These are phyloP conservation scores for Hippotragus niger DNA, from an alignment of 2,113 vertebrate species.

Conservation along the genomic window DNA sequence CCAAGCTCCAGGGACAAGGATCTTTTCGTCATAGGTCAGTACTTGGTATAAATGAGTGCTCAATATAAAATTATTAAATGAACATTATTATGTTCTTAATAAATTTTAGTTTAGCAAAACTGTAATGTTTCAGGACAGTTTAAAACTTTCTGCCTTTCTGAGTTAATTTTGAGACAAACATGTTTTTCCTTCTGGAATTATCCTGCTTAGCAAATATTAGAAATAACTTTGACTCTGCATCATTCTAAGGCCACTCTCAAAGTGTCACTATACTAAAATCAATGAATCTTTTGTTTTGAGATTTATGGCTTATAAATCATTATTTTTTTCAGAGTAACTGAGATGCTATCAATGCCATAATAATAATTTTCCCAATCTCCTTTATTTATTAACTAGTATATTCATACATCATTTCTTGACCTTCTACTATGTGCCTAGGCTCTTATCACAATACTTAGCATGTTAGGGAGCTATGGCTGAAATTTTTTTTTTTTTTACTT, in stretches of 20 bases:
- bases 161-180: slow-evolving; percentile 18
- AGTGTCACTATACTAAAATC: neutral
- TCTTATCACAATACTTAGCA: neutral
- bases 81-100: neutral
- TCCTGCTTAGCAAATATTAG: neutral
- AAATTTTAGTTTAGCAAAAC: slow-evolving; percentile 18
- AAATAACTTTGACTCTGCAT: neutral
- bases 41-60: neutral
- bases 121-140: neutral
- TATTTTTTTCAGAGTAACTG: neutral
- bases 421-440: neutral
- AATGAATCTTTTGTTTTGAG: neutral
- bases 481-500: neutral
- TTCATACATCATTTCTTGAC: neutral
- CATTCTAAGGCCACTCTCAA: neutral
- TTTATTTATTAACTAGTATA: neutral
- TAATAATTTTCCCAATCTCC: neutral
- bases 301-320: neutral
- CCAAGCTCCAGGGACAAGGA: neutral
- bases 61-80: neutral
- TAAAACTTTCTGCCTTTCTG: neutral
- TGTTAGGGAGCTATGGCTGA: neutral
- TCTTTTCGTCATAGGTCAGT: neutral
- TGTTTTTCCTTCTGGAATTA: slow-evolving; percentile 5
- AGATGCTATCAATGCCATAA: neutral